Evolutionary conservation across 2,113 vertebrate species (phyloP).

Genomic region (Melozone crissalis): DNA sequence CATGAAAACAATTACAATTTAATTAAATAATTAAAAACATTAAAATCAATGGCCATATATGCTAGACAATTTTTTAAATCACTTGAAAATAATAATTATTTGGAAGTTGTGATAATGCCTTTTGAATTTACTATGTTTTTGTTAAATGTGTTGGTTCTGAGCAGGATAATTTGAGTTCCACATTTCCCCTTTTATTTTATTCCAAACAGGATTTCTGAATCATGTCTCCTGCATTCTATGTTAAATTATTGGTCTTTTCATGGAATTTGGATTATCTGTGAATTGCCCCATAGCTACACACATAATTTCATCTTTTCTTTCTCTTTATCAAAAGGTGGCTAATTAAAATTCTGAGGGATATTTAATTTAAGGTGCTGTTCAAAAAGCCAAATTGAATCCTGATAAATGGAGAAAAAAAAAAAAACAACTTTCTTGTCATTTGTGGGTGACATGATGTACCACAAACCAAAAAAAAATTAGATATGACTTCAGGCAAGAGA

Average conservation of each 20-base stretch:
- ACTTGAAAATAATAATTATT: slow-evolving; percentile 17
- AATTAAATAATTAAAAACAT: not conserved
- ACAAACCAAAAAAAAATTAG: not conserved
- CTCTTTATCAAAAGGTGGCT: not conserved
- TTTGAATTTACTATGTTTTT: slow-evolving; percentile 28
- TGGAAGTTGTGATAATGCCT: not conserved
- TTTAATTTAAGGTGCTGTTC: not conserved
- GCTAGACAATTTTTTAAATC: not conserved
- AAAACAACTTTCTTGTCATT: not conserved
- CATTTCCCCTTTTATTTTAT: not conserved
- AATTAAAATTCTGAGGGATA: not conserved
- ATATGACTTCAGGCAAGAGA: not conserved
- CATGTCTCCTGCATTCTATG: not conserved
- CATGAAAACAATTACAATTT: slow-evolving; percentile 27
- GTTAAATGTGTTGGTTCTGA: not conserved
- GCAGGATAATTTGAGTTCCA: not conserved
- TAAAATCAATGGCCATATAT: not conserved
- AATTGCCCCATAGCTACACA: not conserved
- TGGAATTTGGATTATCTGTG: not conserved
- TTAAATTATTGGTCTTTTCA: not conserved
- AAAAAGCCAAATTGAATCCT: not conserved
- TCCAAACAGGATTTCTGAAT: not conserved
- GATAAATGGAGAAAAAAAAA: not conserved
- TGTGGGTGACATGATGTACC: not conserved
- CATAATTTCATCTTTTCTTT: not conserved